Evolutionary conservation across 2,888 invertebrate genomes (phyloP).

Genomic region (Leptopilina drosophilae): DNA sequence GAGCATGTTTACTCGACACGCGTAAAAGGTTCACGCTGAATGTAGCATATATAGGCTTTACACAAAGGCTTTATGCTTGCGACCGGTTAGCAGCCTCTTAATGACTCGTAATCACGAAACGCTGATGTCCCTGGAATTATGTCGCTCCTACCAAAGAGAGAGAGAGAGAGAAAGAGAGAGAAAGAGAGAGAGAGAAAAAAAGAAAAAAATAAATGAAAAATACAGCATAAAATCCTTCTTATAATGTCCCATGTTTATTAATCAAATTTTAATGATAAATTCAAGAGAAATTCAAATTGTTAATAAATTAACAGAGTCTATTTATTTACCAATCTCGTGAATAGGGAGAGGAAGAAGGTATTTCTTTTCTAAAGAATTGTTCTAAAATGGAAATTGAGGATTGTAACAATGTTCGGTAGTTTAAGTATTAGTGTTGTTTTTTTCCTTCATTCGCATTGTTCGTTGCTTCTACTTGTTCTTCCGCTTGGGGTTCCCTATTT

Average conservation of each 20-base stretch:
- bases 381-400: constrained; percentile 31
- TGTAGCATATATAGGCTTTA: constrained; percentile 47
- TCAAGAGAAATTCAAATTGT: too few species aligned
- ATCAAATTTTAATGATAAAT: too few species aligned
- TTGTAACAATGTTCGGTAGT: neutral
- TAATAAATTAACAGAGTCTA: neutral
- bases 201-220: neutral
- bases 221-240: neutral
- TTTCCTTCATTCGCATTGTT: constrained; percentile 35
- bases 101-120: constrained; percentile 71
- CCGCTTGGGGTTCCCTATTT: constrained; percentile 35
- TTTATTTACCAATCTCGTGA: too few species aligned
- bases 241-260: too few species aligned
- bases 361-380: constrained; percentile 30
- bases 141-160: constrained; percentile 2
- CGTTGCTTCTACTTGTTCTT: constrained; percentile 35
- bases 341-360: neutral
- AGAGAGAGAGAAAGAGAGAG: neutral
- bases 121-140: constrained; percentile 66
- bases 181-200: neutral
- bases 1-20: constrained; percentile 37
- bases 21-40: constrained; percentile 36
- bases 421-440: neutral
- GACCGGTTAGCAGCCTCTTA: constrained; percentile 69
- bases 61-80: constrained; percentile 62